These are phyloP conservation scores for cattle (Bos taurus) DNA, from an alignment of 2,113 vertebrate genomes.

Conservation along the genomic window ARS-UCD2.0 NC_037350.1:6480001-6480500, in stretches of 20 bases:
- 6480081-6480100: not conserved
- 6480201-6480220: conserved; percentile 19
- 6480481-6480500: conserved; percentile 14
- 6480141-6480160: conserved; percentile 69
- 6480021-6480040: conserved; percentile 60
- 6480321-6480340: conserved; percentile 79
- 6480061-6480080: not conserved
- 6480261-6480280: conserved; percentile 76
- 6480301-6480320: conserved; percentile 74
- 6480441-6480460: conserved; percentile 68
- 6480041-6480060: not conserved
- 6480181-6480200: conserved; percentile 82
- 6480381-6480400: conserved; percentile 90
- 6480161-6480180: conserved; percentile 65
- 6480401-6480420: conserved; percentile 83
- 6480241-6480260: conserved; percentile 71
- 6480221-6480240: conserved; percentile 9
- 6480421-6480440: conserved; percentile 85
- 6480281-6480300: conserved; percentile 75
- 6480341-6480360: conserved; percentile 82
- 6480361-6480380: conserved; percentile 96
- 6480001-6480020: conserved; percentile 59
- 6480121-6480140: conserved; percentile 80
- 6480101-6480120: conserved; percentile 29
- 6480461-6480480: conserved; percentile 48